Conservation (phyloP, 2,888 invertebrate genomes). For the Hemicrepidius hirtus region DNA sequence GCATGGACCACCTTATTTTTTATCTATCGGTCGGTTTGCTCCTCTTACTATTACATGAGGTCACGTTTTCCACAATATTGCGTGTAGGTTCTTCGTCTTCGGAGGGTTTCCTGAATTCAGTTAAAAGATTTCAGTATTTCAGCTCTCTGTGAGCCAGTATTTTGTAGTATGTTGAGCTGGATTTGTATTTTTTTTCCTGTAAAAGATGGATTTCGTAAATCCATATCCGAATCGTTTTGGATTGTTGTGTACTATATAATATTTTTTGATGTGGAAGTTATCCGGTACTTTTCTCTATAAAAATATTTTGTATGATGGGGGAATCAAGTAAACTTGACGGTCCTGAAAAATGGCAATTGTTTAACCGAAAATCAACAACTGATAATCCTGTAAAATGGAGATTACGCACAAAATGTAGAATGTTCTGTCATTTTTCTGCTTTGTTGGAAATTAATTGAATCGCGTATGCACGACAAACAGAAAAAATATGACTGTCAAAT, state of each 20-base stretch:
- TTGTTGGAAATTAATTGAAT: conserved; percentile 43
- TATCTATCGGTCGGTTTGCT: conserved; percentile 35
- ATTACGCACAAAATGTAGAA: conserved; percentile 37
- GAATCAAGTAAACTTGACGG: too few relatives aligned
- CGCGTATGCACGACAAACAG: conserved; percentile 42
- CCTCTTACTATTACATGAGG: conserved; percentile 37
- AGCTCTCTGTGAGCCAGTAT: background rate
- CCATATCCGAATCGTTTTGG: background rate
- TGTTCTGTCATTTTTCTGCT: conserved; percentile 38
- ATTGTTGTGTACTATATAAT: background rate
- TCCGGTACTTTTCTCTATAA: background rate
- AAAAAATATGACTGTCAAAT: conserved; percentile 46
- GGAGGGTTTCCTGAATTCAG: conserved; percentile 19
- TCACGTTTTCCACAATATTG: conserved; percentile 35
- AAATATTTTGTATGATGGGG: too few relatives aligned
- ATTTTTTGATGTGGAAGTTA: background rate
- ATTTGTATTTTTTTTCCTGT: conserved; percentile 14
- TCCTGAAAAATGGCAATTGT: background rate
- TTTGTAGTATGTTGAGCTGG: conserved; percentile 1
- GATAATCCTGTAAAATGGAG: conserved; percentile 22
- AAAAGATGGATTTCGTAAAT: conserved; percentile 16
- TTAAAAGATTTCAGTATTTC: conserved; percentile 29
- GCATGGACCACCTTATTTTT: conserved; percentile 38
- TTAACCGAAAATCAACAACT: conserved; percentile 27
- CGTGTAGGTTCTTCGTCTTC: conserved; percentile 28